phyloP scores from a whole-genome alignment of 2,113 vertebrate genomes.

The Ceratotherium simum region DNA sequence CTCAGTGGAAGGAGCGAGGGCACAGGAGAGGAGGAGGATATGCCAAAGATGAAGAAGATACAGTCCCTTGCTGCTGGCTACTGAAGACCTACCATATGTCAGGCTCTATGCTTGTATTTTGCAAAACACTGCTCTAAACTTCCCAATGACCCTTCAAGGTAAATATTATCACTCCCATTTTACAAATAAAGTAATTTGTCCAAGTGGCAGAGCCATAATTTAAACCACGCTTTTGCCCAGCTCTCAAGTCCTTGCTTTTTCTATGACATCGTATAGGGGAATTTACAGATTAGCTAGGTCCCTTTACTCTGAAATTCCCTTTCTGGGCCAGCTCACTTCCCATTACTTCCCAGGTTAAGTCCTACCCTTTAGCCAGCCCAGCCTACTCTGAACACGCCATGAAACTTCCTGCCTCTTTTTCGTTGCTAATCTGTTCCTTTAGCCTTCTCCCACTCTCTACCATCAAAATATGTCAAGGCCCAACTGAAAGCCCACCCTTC shows the following conservation, averaged over 20 bases:
- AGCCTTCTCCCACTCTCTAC: background rate
- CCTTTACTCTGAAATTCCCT: background rate
- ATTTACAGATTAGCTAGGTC: background rate
- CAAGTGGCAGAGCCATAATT: background rate
- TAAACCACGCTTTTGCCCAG: background rate
- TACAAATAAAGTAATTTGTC: constrained; percentile 40
- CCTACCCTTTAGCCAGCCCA: background rate
- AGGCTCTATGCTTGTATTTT: background rate
- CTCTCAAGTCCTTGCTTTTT: constrained; percentile 16
- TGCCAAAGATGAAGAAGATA: background rate
- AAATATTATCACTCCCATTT: background rate
- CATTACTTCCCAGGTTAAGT: background rate
- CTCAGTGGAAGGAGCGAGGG: background rate
- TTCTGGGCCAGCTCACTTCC: background rate
- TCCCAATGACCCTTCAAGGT: background rate
- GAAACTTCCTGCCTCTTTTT: background rate
- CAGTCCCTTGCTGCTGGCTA: background rate
- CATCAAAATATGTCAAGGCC: background rate
- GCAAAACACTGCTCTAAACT: background rate
- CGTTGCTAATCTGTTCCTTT: background rate
- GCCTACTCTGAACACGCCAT: background rate
- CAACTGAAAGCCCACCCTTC: background rate
- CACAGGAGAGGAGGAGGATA: background rate
- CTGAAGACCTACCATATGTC: background rate
- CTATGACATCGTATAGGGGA: background rate